phyloP scores from a whole-genome alignment of 53 echinoderm and acorn worm species.

The Henricia sp. region DNA sequence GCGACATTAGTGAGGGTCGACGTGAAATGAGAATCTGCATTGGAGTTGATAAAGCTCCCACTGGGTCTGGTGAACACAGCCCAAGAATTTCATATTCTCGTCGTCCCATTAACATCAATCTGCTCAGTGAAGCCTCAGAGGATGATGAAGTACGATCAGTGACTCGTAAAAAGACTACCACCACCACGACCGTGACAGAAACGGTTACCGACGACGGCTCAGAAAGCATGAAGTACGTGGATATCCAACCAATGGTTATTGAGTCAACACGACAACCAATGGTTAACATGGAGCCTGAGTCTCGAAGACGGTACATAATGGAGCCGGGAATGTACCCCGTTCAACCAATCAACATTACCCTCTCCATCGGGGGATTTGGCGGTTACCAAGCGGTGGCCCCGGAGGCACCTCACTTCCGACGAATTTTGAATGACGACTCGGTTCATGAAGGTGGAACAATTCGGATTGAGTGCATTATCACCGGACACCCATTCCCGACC shows the following conservation, averaged over 20 bases:
- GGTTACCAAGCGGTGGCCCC: slow-evolving; percentile 68
- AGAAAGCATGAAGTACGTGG: slow-evolving; percentile 36
- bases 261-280: slow-evolving; percentile 50
- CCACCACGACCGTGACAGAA: slow-evolving; percentile 84
- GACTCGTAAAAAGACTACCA: slow-evolving; percentile 86
- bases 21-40: slow-evolving; percentile 71
- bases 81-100: slow-evolving; percentile 40
- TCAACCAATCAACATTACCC: slow-evolving; percentile 88
- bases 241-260: slow-evolving; percentile 53
- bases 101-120: slow-evolving; percentile 52
- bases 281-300: slow-evolving; percentile 56
- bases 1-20: slow-evolving; percentile 71
- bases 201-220: slow-evolving; percentile 79
- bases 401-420: slow-evolving; percentile 87
- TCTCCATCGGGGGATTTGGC: slow-evolving; percentile 86
- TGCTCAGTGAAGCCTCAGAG: slow-evolving; percentile 65
- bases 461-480: slow-evolving; percentile 87
- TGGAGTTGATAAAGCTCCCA: slow-evolving; percentile 58
- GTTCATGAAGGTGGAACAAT: slow-evolving; percentile 86
- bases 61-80: slow-evolving; percentile 39
- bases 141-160: slow-evolving; percentile 51
- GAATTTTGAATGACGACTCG: slow-evolving; percentile 73
- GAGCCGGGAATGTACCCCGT: slow-evolving; percentile 57
- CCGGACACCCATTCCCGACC: slow-evolving; percentile 86
- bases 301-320: slow-evolving; percentile 58